Conservation (phyloP, 2,797 vertebrate species). For the Lepilemur ruficaudatus region DNA sequence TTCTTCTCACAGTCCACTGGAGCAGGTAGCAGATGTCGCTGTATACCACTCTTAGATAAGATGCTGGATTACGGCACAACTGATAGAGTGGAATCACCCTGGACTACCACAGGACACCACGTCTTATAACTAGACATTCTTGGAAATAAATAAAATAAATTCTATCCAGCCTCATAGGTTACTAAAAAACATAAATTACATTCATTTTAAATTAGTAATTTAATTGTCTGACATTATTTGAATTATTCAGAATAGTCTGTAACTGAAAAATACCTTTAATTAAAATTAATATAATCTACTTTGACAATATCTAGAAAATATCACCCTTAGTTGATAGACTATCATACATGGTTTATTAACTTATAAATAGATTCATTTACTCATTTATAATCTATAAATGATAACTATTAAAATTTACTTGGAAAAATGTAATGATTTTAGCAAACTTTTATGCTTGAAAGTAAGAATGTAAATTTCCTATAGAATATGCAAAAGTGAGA, state of each 20-base stretch:
- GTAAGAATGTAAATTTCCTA: constrained; percentile 46
- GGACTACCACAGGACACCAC: not conserved
- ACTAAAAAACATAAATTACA: not conserved
- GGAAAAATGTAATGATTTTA: constrained; percentile 27
- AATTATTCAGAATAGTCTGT: not conserved
- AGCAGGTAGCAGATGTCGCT: not conserved
- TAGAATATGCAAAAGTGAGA: constrained; percentile 18
- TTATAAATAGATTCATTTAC: not conserved
- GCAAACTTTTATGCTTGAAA: constrained; percentile 38
- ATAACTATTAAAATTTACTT: constrained; percentile 12
- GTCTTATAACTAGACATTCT: not conserved
- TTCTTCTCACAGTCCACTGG: not conserved
- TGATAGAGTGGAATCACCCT: not conserved
- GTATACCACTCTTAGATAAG: too few relatives aligned
- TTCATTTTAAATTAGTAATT: not conserved
- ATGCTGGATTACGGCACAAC: not conserved
- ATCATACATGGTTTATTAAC: not conserved
- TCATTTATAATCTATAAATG: constrained; percentile 40
- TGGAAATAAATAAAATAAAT: not conserved
- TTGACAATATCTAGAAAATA: not conserved
- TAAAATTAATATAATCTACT: not conserved
- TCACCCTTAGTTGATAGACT: not conserved
- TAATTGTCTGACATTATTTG: not conserved
- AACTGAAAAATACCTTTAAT: not conserved
- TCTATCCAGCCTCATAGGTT: not conserved